Evolutionary conservation across 1,140 invertebrate genomes (phyloP).

Genomic region (Lordiphosa clarofinis): DNA sequence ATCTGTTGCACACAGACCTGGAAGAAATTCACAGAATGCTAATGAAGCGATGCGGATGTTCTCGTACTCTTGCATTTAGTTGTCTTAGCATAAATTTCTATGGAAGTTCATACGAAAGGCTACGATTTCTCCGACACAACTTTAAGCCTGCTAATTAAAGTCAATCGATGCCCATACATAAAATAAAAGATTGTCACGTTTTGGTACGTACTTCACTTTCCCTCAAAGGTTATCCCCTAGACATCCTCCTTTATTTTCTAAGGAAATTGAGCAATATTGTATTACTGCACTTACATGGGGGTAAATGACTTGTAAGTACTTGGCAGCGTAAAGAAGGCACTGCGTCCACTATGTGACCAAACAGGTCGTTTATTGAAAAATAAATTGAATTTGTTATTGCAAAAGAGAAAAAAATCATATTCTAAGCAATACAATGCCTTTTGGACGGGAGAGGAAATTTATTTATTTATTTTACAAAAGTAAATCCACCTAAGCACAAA

Average conservation of each 20-base stretch:
- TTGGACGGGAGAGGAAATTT: not conserved
- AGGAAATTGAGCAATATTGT: conserved; percentile 14
- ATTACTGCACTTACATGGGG: conserved; percentile 30
- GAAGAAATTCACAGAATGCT: conserved; percentile 28
- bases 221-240: conserved; percentile 4
- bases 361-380: conserved; percentile 47
- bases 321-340: not conserved
- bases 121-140: not conserved
- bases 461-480: conserved; percentile 12
- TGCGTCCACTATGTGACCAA: conserved; percentile 12
- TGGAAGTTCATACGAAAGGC: not conserved
- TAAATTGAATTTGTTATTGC: conserved; percentile 48
- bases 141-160: not conserved
- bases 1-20: conserved; percentile 72
- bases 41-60: conserved; percentile 46
- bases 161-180: not conserved
- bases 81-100: conserved; percentile 29
- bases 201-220: conserved; percentile 25
- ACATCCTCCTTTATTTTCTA: conserved; percentile 1
- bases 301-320: conserved; percentile 53
- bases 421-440: conserved; percentile 34
- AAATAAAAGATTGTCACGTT: conserved; percentile 46
- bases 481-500: conserved; percentile 2
- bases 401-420: conserved; percentile 27
- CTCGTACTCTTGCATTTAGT: conserved; percentile 27